Evolutionary conservation across 2,113 vertebrate species (phyloP), one percentile per base, ranked within the genome.

Genomic region (Typhlomys cinereus): DNA sequence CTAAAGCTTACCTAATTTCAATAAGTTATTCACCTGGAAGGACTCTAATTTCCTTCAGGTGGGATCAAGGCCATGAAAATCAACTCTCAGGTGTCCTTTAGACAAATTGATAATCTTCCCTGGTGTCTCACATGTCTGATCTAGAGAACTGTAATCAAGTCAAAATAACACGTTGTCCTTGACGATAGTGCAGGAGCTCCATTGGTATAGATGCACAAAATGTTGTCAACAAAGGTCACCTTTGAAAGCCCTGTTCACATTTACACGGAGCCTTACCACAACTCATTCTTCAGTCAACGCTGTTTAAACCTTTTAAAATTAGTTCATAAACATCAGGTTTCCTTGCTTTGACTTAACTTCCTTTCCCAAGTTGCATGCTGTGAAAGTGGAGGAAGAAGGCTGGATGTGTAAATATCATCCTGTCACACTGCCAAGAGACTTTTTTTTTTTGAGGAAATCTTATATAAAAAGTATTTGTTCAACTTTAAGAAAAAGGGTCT

Each of bases 211-310:
- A 62, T 36, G 54, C 31, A 23, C 13, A 76, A 89, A 82, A 67
- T 61, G 46, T 20, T 41, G 3, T 5, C 27, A 78, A 21, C 2
- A 44, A 29, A 82, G 7, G 1, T 27, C 44, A n/a, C 66, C 2
- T 46, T 89, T 69, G 21, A 50, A 79, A 62, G 2, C 6, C 44
- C n/a, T 31, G 39, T 17, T 70, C 90, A 36, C 39, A 1, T 14
- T 5, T n/a, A 21, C 8, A 29, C 8, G 5, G 5, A 69, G 4
- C 14, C 5, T 7, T 39, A 46, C 41, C 0, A 50, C 11, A 0
- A 31, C n/a, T 12, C 2, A n/a, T 67, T 66, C 61, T 6, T 39
- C 74, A 94, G 67, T 64, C 4, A 48, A 84, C 27, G 52, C 79
- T 66, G 25, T 36, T n/a, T n/a, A n/a, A n/a, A n/a, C n/a, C n/a